Evolutionary conservation across 2,888 invertebrate species (phyloP), one percentile per base, ranked within the genome.

Genomic region (Uropetala carovei): DNA sequence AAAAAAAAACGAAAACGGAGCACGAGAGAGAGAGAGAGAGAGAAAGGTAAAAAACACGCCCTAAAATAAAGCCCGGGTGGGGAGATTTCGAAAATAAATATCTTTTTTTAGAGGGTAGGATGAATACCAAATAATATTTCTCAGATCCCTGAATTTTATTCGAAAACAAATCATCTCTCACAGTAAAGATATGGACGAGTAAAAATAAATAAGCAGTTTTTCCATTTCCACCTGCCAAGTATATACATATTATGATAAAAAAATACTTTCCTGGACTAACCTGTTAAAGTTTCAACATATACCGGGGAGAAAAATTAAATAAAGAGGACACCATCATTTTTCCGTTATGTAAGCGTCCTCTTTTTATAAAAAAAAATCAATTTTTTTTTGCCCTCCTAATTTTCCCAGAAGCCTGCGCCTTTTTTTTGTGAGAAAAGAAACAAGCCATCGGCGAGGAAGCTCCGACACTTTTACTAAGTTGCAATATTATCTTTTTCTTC

Each of bases 401-500:
- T 64, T 43, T 14, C 82, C 43, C 22, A 11, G 43, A 3, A 83
- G 57, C 83, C 57, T 43, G 8, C 16, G 57, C 10, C 30, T 57
- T 0, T 83, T 83, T 83, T 83, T 83, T 43, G n/a, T n/a, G 18
- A 56, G n/a, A 56, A 83, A 57, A 57, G 43, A 83, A 14, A 57
- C 83, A 83, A 83, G 57, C 83, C 83, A 57, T 43, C 43, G 3
- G 43, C 43, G 43, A 43, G 43, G 43, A 43, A 56, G 56, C 56
- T 43, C 83, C 57, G 83, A 83, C 83, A 83, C 83, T 83, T 83
- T 83, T 83, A 11, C 83, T 57, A 57, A 83, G 56, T 83, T 83
- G 83, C 83, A 43, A 83, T 83, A 83, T 83, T 56, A n/a, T 83
- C n/a, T 83, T 57, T 57, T 56, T 57, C n/a, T n/a, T 18, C 10